Evolutionary conservation across 2,797 vertebrate species (phyloP), one percentile per base, ranked within the genome.

Genomic region (Sorex maritimensis): DNA sequence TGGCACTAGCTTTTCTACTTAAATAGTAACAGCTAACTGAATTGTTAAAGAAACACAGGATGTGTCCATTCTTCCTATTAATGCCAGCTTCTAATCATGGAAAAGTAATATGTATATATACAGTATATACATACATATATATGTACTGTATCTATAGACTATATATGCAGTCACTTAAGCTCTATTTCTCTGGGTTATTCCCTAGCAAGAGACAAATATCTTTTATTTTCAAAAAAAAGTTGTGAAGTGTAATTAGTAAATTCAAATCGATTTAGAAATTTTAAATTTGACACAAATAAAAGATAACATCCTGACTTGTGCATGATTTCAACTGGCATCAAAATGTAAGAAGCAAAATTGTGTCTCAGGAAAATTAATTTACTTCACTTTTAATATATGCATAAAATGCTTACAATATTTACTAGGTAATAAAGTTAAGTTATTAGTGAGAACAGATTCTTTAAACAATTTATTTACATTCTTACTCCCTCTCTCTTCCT

Each of bases 221-320:
- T 34, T 34, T 34, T 34, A 34, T 34, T 34, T 34, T 34, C 34
- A 58, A 34, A 72, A 92, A 68, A 91, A 61, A 75, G 8, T 44
- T 68, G 1, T 26, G 15, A 21, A 88, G n/a, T 24, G 79, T 90
- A 86, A 94, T 95, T 74, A 92, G 17, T 69, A 65, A 81, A 85
- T 88, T 55, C 28, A 89, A 79, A 44, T 3, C 95, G 12, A 85
- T 52, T 93, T 79, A 69, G 61, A 74, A 88, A 73, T 52, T 92
- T 94, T 17, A 89, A 81, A 82, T 86, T 67, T 92, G 82, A 78
- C 85, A 38, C n/a, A 61, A n/a, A n/a, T 41, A 52, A 83, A 21
- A 83, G 26, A 81, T 34, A 87, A 81, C 55, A 46, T 55, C 73
- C 81, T 90, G 28, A 12, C 5, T 74, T 68, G 87, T 26, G 1